Conservation (phyloP, 2,888 invertebrate species). For the Biston stratarius region DNA sequence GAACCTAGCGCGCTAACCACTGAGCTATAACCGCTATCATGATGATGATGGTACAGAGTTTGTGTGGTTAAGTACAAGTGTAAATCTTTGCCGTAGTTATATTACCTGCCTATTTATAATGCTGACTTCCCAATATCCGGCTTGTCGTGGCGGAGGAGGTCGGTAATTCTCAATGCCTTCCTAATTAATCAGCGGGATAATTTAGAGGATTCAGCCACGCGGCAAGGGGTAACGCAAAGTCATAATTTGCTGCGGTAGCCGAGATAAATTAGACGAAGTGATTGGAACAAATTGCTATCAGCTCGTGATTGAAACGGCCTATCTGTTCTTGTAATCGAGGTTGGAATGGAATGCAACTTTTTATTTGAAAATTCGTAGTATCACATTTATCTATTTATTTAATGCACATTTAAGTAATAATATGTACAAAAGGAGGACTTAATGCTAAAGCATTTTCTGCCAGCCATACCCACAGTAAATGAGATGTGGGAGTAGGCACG, state of each 20-base stretch:
- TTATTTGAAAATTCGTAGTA: not conserved
- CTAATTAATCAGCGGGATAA: slow-evolving; percentile 45
- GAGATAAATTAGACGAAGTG: slow-evolving; percentile 41
- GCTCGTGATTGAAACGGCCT: slow-evolving; percentile 10
- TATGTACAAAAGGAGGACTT: no score
- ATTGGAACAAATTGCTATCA: slow-evolving; percentile 42
- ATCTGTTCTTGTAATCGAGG: slow-evolving; percentile 1
- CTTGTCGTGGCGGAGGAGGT: slow-evolving; percentile 27
- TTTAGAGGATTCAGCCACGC: slow-evolving; percentile 39
- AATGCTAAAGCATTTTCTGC: no score
- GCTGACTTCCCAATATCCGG: slow-evolving; percentile 31
- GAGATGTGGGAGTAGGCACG: no score
- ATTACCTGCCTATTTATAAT: slow-evolving; percentile 14
- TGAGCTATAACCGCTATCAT: no score
- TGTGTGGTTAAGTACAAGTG: not conserved
- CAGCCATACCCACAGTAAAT: no score
- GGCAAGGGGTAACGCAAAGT: slow-evolving; percentile 23
- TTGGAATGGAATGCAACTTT: not conserved
- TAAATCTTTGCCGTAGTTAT: slow-evolving; percentile 9
- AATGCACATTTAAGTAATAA: no score
- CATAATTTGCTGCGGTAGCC: slow-evolving; percentile 41
- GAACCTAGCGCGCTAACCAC: no score
- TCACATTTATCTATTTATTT: no score
- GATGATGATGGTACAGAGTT: no score
- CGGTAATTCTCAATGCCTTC: slow-evolving; percentile 41